phyloP scores from a whole-genome alignment of 37 sponge, comb jelly and placozoan species.

The Mnemiopsis leidyi region DNA sequence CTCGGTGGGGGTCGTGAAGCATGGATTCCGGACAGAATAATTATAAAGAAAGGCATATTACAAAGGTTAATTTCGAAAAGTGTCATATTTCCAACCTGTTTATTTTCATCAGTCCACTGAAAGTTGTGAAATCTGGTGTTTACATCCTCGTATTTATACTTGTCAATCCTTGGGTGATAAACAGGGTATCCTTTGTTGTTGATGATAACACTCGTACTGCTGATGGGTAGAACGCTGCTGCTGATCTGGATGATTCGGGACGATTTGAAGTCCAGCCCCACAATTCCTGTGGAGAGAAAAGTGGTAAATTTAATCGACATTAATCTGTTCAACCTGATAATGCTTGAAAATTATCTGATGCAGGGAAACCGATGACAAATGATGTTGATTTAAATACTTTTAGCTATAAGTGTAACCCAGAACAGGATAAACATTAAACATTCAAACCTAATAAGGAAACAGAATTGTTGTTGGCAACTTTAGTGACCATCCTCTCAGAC shows the following conservation, averaged over 20 bases:
- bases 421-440: too few species aligned
- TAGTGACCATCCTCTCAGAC: neutral
- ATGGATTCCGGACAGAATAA: too few species aligned
- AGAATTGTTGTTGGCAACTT: conserved; percentile 3
- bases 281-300: conserved; percentile 32
- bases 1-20: too few species aligned
- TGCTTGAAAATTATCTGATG: too few species aligned
- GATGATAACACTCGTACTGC: conserved; percentile 1
- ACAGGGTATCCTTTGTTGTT: conserved; percentile 57
- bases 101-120: conserved; percentile 49
- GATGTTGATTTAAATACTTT: too few species aligned
- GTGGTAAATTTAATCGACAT: too few species aligned
- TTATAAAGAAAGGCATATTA: too few species aligned
- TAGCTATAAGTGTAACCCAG: too few species aligned
- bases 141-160: conserved; percentile 29
- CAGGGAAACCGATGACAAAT: too few species aligned
- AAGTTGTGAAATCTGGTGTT: conserved; percentile 36
- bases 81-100: neutral
- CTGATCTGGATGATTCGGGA: conserved; percentile 39
- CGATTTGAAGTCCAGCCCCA: conserved; percentile 29
- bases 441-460: conserved; percentile 33
- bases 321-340: too few species aligned
- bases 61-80: too few species aligned
- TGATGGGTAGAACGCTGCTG: conserved; percentile 18
- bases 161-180: conserved; percentile 40